phyloP scores from a whole-genome alignment of 2,888 invertebrate species.

The Yponomeuta plumbellus region DNA sequence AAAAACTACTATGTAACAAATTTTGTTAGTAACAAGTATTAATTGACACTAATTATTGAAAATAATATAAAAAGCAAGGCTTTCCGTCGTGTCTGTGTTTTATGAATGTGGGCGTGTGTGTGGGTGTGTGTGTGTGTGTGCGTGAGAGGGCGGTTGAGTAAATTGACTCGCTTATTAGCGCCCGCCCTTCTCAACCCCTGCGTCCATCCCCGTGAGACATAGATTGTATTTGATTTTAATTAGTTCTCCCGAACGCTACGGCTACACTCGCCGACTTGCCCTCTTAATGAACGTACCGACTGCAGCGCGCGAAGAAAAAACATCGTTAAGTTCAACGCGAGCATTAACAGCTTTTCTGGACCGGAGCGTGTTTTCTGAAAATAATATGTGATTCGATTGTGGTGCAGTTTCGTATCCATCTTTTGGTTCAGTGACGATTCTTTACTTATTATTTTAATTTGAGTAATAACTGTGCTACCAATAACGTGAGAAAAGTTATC shows the following conservation, averaged over 20 bases:
- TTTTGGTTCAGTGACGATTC: too few relatives aligned
- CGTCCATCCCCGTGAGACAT: background rate
- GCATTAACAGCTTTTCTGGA: background rate
- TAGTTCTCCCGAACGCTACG: conserved; percentile 9
- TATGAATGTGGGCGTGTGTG: too few relatives aligned
- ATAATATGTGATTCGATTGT: background rate
- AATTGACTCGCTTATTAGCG: background rate
- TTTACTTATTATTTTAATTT: too few relatives aligned
- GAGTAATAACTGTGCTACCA: too few relatives aligned
- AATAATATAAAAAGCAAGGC: too few relatives aligned
- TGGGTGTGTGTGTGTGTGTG: too few relatives aligned
- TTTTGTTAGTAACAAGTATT: too few relatives aligned
- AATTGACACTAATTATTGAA: too few relatives aligned
- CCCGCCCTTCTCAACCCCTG: background rate
- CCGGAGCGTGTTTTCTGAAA: background rate
- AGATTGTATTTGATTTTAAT: conserved; percentile 15
- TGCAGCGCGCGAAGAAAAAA: conserved; percentile 6
- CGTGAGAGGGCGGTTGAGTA: too few relatives aligned
- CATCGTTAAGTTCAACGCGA: background rate
- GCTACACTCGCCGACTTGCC: background rate
- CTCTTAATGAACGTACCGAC: conserved; percentile 10
- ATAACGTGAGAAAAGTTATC: too few relatives aligned
- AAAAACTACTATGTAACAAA: too few relatives aligned
- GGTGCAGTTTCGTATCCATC: background rate
- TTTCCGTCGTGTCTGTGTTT: too few relatives aligned